These are phyloP conservation scores for Lasius fuliginosus DNA, from an alignment of 2,888 invertebrate species.

Conservation along the genomic window DNA sequence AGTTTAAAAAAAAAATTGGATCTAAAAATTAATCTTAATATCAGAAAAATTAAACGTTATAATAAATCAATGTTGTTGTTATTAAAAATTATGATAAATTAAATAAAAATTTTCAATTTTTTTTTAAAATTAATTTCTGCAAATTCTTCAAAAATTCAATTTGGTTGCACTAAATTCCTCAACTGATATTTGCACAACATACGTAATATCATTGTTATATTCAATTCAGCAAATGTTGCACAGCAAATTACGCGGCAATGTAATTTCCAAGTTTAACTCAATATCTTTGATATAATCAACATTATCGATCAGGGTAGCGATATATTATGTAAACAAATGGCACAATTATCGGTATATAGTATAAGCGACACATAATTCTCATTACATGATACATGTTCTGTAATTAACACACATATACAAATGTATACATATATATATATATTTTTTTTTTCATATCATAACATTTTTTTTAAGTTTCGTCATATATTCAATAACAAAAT, in stretches of 20 bases:
- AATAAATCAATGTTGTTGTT: background rate
- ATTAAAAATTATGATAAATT: background rate
- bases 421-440: background rate
- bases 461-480: background rate
- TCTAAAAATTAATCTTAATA: conserved; percentile 1
- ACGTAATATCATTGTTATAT: conserved; percentile 26
- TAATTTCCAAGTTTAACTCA: conserved; percentile 37
- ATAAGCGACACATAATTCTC: background rate
- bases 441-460: background rate
- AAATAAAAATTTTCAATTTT: background rate
- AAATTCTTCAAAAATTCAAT: background rate
- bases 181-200: background rate
- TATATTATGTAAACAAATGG: conserved; percentile 37
- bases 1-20: background rate
- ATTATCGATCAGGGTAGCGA: conserved; percentile 16
- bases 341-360: conserved; percentile 1
- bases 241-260: background rate
- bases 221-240: conserved; percentile 17
- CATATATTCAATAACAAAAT: background rate
- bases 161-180: conserved; percentile 6
- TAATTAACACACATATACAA: background rate
- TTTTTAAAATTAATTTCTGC: background rate
- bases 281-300: conserved; percentile 41
- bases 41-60: background rate
- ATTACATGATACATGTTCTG: background rate